A percentile compares a stretch with the other conserved stretches of the same genome.
phyloP scores from a whole-genome alignment of 2,797 vertebrate species.

The Gadopsis marmoratus region DNA sequence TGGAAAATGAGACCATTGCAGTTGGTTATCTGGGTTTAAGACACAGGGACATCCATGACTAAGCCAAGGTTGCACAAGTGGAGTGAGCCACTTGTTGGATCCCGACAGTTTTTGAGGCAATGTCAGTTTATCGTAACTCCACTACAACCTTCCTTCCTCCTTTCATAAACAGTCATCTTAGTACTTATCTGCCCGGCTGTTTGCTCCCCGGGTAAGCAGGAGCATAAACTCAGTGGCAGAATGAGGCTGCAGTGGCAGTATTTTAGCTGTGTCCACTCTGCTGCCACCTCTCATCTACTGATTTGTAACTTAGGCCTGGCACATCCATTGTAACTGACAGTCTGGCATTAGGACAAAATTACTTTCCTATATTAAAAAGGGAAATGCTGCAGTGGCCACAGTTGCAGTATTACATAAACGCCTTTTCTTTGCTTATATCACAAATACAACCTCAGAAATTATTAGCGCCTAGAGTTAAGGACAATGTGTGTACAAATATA shows the following conservation, averaged over 20 bases:
- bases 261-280: constrained; percentile 70
- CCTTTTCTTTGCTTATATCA: constrained; percentile 23
- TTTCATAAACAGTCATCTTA: constrained; percentile 54
- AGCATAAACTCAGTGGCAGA: constrained; percentile 60
- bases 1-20: constrained; percentile 19
- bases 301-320: constrained; percentile 77
- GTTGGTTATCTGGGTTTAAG: constrained; percentile 12
- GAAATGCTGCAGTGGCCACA: constrained; percentile 63
- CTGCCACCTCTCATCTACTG: constrained; percentile 71
- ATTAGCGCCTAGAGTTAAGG: constrained; percentile 2
- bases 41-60: constrained; percentile 20
- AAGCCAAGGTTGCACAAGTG: constrained; percentile 23
- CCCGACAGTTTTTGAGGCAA: constrained; percentile 13
- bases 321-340: constrained; percentile 80
- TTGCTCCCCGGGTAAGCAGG: constrained; percentile 52
- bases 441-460: constrained; percentile 32
- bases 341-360: constrained; percentile 74
- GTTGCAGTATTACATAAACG: constrained; percentile 40
- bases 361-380: constrained; percentile 76
- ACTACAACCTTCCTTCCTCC: constrained; percentile 11
- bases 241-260: constrained; percentile 63
- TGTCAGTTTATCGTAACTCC: constrained; percentile 16
- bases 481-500: constrained; percentile 9
- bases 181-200: constrained; percentile 51
- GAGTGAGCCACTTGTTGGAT: constrained; percentile 33